These are phyloP conservation scores for Boleophthalmus pectinirostris DNA, from an alignment of 2,113 vertebrate species.

Conservation along the genomic window DNA sequence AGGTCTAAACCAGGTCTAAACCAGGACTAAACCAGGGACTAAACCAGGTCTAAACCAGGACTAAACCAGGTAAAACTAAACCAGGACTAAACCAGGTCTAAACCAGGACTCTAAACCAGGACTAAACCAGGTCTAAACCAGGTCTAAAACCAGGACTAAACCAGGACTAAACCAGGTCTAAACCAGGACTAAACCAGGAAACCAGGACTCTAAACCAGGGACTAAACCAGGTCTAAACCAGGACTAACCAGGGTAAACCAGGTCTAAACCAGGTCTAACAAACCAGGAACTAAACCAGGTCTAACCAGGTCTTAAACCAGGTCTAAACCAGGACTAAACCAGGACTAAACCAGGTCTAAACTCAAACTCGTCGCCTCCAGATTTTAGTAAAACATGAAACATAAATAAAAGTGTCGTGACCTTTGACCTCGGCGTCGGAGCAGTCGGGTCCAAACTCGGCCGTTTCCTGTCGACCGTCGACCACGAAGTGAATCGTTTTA, in stretches of 20 bases:
- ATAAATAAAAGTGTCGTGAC: conserved; percentile 10
- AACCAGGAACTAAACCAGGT: too few relatives aligned
- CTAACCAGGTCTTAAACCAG: too few relatives aligned
- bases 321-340: too few relatives aligned
- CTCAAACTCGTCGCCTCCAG: too few relatives aligned
- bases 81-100: background rate
- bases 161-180: background rate
- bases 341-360: too few relatives aligned
- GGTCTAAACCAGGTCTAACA: too few relatives aligned
- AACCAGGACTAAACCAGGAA: background rate
- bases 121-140: background rate
- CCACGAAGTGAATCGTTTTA: conserved; percentile 64
- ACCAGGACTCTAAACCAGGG: too few relatives aligned
- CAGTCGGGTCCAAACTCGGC: conserved; percentile 58
- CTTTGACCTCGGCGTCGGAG: conserved; percentile 64
- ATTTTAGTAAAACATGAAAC: too few relatives aligned
- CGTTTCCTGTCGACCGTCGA: conserved; percentile 57
- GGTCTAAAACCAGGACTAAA: background rate
- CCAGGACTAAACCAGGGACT: background rate
- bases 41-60: background rate
- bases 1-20: background rate
- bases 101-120: background rate
- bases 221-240: too few relatives aligned
- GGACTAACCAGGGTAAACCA: too few relatives aligned
- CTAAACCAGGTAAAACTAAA: background rate